Evolutionary conservation across 2,888 invertebrate species (phyloP).

Genomic region (Callyntrura sp.): DNA sequence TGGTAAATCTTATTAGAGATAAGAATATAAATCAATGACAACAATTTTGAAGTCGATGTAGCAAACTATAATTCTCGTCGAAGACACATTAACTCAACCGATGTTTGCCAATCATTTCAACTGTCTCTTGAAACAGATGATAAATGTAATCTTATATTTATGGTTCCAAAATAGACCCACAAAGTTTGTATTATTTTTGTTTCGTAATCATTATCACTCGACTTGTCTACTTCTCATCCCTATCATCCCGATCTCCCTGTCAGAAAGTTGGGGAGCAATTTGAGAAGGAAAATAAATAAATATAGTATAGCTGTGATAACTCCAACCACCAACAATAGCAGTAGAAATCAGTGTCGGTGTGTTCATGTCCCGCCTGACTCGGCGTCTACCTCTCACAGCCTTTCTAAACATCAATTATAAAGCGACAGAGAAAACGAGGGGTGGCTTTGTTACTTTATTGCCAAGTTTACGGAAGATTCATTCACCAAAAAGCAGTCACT

Average conservation of each 20-base stretch:
- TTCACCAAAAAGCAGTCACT: slow-evolving; percentile 9
- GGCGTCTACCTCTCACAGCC: background rate
- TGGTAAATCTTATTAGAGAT: no score
- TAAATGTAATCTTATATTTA: no score
- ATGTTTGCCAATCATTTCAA: no score
- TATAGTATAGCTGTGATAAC: background rate
- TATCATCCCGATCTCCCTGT: background rate
- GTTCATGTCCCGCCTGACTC: background rate
- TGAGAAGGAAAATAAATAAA: background rate
- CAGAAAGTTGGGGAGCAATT: background rate
- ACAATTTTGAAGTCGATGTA: no score
- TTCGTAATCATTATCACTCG: no score
- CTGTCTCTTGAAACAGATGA: no score
- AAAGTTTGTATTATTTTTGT: no score
- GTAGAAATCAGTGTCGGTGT: background rate
- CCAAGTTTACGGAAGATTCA: slow-evolving; percentile 50
- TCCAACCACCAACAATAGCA: background rate
- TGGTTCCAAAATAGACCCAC: no score
- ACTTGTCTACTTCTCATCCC: no score
- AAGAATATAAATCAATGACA: no score
- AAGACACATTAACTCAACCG: no score
- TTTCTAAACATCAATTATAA: slow-evolving; percentile 75
- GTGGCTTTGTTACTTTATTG: slow-evolving; percentile 51
- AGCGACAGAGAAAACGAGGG: slow-evolving; percentile 52
- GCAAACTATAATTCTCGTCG: no score